Evolutionary conservation across 2,797 vertebrate species (phyloP), one percentile per base, ranked within the genome.

Genomic region (Lithobates sylvaticus): DNA sequence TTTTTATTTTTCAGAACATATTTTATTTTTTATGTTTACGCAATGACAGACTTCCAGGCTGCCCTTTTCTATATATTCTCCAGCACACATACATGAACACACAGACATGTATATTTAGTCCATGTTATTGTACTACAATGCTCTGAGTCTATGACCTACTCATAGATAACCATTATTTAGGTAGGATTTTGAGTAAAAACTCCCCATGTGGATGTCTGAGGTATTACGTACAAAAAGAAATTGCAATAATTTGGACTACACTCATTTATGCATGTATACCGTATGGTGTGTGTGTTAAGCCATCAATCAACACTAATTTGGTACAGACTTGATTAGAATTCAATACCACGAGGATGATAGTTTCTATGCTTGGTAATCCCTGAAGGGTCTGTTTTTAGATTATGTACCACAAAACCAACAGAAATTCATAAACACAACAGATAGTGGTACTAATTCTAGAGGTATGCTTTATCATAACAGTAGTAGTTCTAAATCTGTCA

Each of bases 1-100:
- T 93, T 92, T 90, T 92, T 91, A 88, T 95, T 95, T 95, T 94
- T 91, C 89, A 90, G 29, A n/a, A n/a, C 69, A 79, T 84, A 54
- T 61, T 54, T 83, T 87, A 26, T 79, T 74, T 75, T 81, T 34
- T 74, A 75, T 68, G 71, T 80, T 85, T 86, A 81, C 78, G 69
- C 64, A 76, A 81, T 68, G 36, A 81, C 26, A 67, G 65, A 39
- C 84, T 87, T 87, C 81, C 86, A 80, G 80, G 64, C 70, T 87
- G 76, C 81, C 86, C 86, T 87, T 76, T 75, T 87, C 16, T 80
- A 68, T 87, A 79, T 72, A 54, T 65, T 80, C 81, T 87, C 70
- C 81, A 83, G 81, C 75, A 84, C 81, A 87, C 85, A 86, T 54
- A 78, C 58, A 78, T 68, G 67, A 78, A 70, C 47, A 79, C 32